phyloP scores from a whole-genome alignment of 2,888 invertebrate species.

The Heliconius ismenius region DNA sequence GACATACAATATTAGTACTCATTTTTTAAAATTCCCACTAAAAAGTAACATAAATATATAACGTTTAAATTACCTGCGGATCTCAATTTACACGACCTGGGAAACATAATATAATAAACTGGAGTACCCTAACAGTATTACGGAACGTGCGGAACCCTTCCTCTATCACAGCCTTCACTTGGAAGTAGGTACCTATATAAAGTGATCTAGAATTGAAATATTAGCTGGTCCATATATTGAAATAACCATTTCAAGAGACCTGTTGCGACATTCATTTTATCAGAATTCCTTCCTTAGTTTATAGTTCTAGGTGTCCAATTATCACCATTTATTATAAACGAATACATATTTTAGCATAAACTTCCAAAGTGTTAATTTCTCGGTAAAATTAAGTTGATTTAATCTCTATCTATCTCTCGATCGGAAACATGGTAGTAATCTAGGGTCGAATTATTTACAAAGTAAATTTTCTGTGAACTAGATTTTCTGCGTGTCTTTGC shows the following conservation, averaged over 20 bases:
- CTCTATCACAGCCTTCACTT: not conserved
- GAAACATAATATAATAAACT: not conserved
- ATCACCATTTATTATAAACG: slow-evolving; percentile 47
- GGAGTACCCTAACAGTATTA: not conserved
- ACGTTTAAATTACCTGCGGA: not conserved
- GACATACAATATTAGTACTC: not conserved
- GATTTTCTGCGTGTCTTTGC: not conserved
- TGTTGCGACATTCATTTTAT: slow-evolving; percentile 39
- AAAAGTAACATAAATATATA: not conserved
- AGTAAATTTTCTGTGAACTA: slow-evolving; percentile 9
- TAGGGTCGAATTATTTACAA: slow-evolving; percentile 8
- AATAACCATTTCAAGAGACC: slow-evolving; percentile 26
- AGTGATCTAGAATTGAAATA: slow-evolving; percentile 23
- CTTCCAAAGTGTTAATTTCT: slow-evolving; percentile 38
- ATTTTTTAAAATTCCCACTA: not conserved
- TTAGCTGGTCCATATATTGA: slow-evolving; percentile 19
- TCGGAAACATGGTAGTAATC: slow-evolving; percentile 9
- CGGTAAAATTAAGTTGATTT: slow-evolving; percentile 34
- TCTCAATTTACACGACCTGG: not conserved
- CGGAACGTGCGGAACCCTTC: slow-evolving; percentile 7
- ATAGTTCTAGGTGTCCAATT: slow-evolving; percentile 47
- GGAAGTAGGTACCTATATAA: not conserved
- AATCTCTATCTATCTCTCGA: slow-evolving; percentile 18
- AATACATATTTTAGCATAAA: slow-evolving; percentile 48
- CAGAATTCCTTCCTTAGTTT: slow-evolving; percentile 46